These are phyloP conservation scores for Ichneumon xanthorius DNA, from an alignment of 2,888 invertebrate species.

Conservation along the genomic window DNA sequence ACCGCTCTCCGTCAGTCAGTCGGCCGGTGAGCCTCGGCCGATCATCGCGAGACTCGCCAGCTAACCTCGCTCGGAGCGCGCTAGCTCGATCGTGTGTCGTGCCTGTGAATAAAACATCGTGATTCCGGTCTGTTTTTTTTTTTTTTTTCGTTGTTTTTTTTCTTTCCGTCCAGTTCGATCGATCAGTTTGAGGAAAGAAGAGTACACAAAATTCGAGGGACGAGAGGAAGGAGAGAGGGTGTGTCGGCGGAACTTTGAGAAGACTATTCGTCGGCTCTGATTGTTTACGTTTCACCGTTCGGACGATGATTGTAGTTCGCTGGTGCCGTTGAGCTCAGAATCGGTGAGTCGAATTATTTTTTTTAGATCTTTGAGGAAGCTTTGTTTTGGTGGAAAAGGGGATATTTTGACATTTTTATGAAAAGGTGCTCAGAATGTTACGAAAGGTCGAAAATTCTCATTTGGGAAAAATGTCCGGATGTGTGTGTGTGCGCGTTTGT, in stretches of 20 bases:
- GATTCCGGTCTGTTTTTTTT: background rate
- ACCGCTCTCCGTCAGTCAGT: constrained; percentile 58
- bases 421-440: background rate
- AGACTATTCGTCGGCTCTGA: background rate
- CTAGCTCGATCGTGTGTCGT: constrained; percentile 12
- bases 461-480: too few relatives aligned
- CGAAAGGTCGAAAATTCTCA: too few relatives aligned
- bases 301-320: constrained; percentile 40
- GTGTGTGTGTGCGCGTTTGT: too few relatives aligned
- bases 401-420: too few relatives aligned
- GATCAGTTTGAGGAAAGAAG: constrained; percentile 1
- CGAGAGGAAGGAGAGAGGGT: background rate
- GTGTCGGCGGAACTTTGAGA: background rate
- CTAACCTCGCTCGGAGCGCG: background rate
- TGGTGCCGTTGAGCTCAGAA: constrained; percentile 43
- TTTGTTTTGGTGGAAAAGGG: background rate
- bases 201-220: background rate
- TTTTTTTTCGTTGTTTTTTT: background rate
- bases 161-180: background rate
- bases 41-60: constrained; percentile 31
- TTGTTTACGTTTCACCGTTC: background rate
- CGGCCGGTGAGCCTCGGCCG: constrained; percentile 63
- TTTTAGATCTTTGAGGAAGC: background rate
- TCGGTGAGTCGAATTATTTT: constrained; percentile 45
- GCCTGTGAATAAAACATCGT: constrained; percentile 28